These are phyloP conservation scores for Percopsis omiscomaycus DNA, from an alignment of 2,797 vertebrate genomes.

Conservation along the genomic window DNA sequence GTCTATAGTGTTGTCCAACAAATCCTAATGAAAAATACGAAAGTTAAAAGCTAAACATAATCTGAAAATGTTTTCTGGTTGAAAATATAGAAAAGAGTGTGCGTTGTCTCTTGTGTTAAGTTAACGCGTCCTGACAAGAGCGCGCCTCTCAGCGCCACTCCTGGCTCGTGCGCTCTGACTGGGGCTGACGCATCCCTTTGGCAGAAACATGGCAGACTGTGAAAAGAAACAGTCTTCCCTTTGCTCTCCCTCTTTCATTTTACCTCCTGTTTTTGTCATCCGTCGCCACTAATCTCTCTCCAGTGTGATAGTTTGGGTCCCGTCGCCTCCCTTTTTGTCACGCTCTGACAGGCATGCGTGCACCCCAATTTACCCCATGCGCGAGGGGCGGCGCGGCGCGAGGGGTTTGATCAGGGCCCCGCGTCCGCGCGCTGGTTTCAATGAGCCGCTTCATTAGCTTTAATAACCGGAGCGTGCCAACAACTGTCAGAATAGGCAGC, in stretches of 20 bases:
- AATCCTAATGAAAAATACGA: too few species aligned
- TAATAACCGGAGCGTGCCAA: constrained; percentile 72
- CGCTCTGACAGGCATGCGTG: constrained; percentile 51
- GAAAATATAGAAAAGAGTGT: background rate
- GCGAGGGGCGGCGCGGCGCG: constrained; percentile 12
- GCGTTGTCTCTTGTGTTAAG: constrained; percentile 42
- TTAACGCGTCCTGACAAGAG: constrained; percentile 24
- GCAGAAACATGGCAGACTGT: constrained; percentile 35
- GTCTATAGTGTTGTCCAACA: too few species aligned
- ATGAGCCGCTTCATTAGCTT: constrained; percentile 71
- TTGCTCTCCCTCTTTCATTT: constrained; percentile 9
- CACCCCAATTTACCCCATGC: constrained; percentile 46
- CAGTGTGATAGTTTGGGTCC: constrained; percentile 31
- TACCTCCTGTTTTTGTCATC: constrained; percentile 29
- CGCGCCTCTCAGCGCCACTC: constrained; percentile 20
- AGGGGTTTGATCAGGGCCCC: constrained; percentile 64
- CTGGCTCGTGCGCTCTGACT: constrained; percentile 32
- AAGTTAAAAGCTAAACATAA: too few species aligned
- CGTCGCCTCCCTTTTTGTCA: constrained; percentile 40
- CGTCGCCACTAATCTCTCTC: constrained; percentile 50
- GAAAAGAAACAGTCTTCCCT: constrained; percentile 46
- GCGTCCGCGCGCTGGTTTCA: constrained; percentile 56
- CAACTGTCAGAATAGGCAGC: constrained; percentile 57
- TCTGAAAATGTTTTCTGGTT: too few species aligned
- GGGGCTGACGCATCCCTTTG: constrained; percentile 19